Percentiles rank a stretch among this genome's conserved stretches.
Evolutionary conservation across 2,888 invertebrate genomes (phyloP).

Genomic region (Notodonta ziczac): DNA sequence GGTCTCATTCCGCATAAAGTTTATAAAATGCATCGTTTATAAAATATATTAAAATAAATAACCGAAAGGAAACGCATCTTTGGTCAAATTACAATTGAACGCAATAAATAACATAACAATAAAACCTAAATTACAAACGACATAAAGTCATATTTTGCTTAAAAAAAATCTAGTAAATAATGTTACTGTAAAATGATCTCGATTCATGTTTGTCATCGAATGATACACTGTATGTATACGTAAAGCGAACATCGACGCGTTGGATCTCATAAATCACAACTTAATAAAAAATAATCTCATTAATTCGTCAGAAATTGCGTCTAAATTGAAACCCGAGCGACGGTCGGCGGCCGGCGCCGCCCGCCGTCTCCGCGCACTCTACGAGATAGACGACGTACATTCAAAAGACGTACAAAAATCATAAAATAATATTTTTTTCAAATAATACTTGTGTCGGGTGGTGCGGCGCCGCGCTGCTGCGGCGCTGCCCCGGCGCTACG

Average conservation of each 20-base stretch:
- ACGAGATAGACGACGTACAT: constrained; percentile 41
- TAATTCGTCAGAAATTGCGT: constrained; percentile 10
- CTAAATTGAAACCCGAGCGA: constrained; percentile 10
- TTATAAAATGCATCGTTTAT: constrained; percentile 3
- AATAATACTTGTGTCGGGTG: constrained; percentile 9
- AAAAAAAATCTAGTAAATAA: constrained; percentile 1
- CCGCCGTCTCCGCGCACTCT: constrained; percentile 32
- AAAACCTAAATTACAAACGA: not conserved
- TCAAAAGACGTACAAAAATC: constrained; percentile 42
- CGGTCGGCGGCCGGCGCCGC: constrained; percentile 4
- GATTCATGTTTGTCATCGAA: not conserved
- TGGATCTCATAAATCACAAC: not conserved
- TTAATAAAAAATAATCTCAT: constrained; percentile 7
- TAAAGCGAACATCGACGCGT: constrained; percentile 2
- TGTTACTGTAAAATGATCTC: not conserved
- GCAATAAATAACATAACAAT: not conserved
- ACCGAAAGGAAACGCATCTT: constrained; percentile 1
- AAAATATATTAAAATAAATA: constrained; percentile 2
- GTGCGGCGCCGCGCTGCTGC: not conserved
- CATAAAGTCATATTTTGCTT: not conserved
- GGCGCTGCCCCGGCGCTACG: not conserved
- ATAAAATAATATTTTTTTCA: constrained; percentile 20
- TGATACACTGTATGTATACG: not conserved
- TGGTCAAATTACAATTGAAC: constrained; percentile 2
- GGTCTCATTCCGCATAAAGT: not conserved